These are phyloP conservation scores for Parasteatoda tepidariorum DNA, from an alignment of 1,140 invertebrate genomes.

Conservation along the genomic window DNA sequence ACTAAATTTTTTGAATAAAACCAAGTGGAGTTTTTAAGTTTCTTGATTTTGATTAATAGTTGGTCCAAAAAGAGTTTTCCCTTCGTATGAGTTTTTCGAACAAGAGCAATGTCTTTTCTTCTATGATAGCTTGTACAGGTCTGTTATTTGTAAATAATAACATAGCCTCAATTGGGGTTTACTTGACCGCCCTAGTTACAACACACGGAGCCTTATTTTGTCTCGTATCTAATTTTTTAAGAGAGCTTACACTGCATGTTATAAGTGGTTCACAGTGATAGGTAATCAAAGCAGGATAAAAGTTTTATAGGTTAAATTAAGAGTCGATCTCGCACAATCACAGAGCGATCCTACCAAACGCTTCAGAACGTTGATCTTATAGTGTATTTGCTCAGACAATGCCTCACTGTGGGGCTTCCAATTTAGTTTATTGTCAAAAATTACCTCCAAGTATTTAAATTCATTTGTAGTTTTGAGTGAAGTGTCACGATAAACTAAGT, in stretches of 20 bases:
- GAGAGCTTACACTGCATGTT: neutral
- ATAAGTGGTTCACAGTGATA: constrained; percentile 2
- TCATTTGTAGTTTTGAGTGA: neutral
- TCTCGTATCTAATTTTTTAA: neutral
- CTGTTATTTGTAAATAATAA: constrained; percentile 14
- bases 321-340: neutral
- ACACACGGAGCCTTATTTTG: neutral
- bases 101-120: neutral
- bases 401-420: neutral
- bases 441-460: constrained; percentile 18
- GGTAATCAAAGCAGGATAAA: constrained; percentile 25
- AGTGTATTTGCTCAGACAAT: neutral
- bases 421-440: constrained; percentile 25
- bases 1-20: too few species aligned
- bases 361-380: constrained; percentile 10
- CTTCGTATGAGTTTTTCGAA: constrained; percentile 11
- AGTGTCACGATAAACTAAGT: neutral
- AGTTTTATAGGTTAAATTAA: neutral
- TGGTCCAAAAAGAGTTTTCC: constrained; percentile 10
- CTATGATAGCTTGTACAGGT: neutral
- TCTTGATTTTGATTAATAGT: neutral
- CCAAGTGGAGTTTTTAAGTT: too few species aligned
- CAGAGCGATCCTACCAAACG: neutral
- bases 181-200: neutral
- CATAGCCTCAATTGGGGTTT: neutral